Percentiles rank a stretch among this genome's conserved stretches.
Conservation (phyloP, 2,113 vertebrate species). For the Hyperopisus bebe region DNA sequence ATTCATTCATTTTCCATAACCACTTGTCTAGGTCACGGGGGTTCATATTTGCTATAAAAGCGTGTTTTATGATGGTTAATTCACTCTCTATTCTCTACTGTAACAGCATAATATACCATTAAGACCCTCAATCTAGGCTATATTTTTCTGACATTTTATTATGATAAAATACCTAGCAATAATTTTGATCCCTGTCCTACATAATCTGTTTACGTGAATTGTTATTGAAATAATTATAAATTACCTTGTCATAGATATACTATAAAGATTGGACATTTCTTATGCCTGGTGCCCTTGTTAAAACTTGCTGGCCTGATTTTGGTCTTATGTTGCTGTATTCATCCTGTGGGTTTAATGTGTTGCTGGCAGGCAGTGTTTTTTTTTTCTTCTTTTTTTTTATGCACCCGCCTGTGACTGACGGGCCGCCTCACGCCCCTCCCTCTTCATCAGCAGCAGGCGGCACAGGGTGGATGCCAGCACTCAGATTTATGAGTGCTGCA, state of each 20-base stretch:
- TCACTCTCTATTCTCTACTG: neutral
- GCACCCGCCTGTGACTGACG: neutral
- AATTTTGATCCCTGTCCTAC: neutral
- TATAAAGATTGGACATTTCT: neutral
- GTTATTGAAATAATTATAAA: neutral
- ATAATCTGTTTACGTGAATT: neutral
- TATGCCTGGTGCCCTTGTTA: neutral
- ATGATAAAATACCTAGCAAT: neutral
- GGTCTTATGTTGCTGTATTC: neutral
- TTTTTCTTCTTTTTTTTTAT: neutral
- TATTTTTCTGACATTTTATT: neutral
- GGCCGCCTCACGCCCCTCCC: neutral
- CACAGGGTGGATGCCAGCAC: neutral
- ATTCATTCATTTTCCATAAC: neutral
- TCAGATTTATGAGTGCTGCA: conserved; percentile 41
- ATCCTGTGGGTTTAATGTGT: neutral
- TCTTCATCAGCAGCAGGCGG: neutral
- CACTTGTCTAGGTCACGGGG: neutral
- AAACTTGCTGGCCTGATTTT: neutral
- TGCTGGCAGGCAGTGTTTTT: neutral
- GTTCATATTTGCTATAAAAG: neutral
- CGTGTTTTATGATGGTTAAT: neutral
- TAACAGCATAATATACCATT: neutral
- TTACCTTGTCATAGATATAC: neutral
- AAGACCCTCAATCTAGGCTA: neutral